Base-by-base conservation (phyloP, 2,888 invertebrate species). In the Conus canariensis region DNA sequence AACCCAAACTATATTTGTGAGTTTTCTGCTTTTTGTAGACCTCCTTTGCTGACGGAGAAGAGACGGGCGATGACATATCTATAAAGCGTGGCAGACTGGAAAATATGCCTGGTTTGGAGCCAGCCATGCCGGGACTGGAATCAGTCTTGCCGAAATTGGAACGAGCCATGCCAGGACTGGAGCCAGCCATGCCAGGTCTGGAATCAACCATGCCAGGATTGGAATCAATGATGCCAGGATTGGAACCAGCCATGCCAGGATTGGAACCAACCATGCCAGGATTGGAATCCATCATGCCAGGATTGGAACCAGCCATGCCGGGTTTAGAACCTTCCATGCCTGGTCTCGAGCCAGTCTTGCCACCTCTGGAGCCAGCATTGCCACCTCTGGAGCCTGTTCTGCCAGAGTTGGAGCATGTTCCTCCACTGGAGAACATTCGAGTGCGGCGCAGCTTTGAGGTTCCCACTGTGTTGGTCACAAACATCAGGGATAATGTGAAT, bases 31-130 rank as follows among this genome's bases (percentile, higher is more conserved):
- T 30, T 56, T 56, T n/a, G 30, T 14, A 86, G 86, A 25, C 67
- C 5, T 86, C 67, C 25, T 10, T 67, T 14, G 8, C 64, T 22
- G 64, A 86, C 12, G 60, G 12, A 22, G 16, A 14, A 45, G 86
- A 67, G 85, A 25, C 22, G 6, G 19, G 25, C 12, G 16, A n/a
- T 25, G 60, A 25, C 60, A 60, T 60, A 3, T n/a, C 80, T 4
- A 12, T 6, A 12, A 25, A 8, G 19, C 45, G 45, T 12, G 45
- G 30, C 80, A 45, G 45, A 45, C 30, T 14, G 45, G 12, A 80
- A 9, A 82, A 85, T 16, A 89, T 85, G 83, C 85, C 89, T 56
- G 89, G 80, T n/a, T 45, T 89, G 10, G 89, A 89, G 56, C 30
- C 30, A 8, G 67, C 12, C n/a, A 85, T 89, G 82, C 89, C 89